Evolutionary conservation across 2,797 vertebrate species (phyloP).

Genomic region (Gila robusta): DNA sequence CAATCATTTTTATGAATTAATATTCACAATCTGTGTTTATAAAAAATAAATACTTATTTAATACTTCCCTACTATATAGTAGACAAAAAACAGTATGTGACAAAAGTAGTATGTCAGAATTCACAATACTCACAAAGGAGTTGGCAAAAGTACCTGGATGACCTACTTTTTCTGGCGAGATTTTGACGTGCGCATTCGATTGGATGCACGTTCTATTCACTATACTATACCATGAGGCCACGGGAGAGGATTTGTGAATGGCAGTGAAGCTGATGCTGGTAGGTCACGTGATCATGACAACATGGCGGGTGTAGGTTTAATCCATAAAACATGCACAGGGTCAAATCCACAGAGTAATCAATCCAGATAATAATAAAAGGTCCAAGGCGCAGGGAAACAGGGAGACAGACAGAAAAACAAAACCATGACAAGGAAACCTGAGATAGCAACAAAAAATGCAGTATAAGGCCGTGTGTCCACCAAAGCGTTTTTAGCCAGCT

Average conservation of each 20-base stretch:
- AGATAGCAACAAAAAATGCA: not conserved
- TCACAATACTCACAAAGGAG: no score
- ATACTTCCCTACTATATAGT: no score
- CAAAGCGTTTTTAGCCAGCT: no score
- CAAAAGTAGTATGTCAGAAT: no score
- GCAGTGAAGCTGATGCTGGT: not conserved
- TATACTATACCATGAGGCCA: not conserved
- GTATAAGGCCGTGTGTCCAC: not conserved
- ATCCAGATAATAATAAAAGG: not conserved
- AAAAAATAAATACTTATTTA: no score
- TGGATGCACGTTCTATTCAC: no score
- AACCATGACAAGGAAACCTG: not conserved
- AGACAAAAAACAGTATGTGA: no score
- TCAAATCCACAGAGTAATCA: not conserved
- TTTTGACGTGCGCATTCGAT: no score
- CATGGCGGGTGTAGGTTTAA: not conserved
- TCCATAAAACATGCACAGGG: not conserved
- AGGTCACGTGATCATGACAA: not conserved
- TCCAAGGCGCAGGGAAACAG: not conserved
- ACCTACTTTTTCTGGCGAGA: no score
- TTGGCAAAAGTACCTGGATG: no score
- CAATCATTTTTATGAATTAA: no score
- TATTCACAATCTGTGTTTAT: no score
- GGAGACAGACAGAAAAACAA: not conserved
- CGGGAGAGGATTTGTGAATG: not conserved